phyloP scores from a whole-genome alignment of 2,113 vertebrate species.

The Harpagus bidentatus region DNA sequence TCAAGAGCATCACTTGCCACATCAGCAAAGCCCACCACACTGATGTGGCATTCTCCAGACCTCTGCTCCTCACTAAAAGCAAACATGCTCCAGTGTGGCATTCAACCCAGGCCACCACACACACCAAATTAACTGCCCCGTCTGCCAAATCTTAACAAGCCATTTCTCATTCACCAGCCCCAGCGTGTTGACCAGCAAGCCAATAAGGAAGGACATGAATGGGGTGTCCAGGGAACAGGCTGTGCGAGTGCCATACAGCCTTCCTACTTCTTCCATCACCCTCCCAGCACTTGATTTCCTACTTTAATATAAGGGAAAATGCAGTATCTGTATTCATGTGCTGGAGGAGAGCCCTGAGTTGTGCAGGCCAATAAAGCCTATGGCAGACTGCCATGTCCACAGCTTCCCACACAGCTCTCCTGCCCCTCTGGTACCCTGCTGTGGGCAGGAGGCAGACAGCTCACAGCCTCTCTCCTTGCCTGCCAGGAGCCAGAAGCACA shows the following conservation, averaged over 20 bases:
- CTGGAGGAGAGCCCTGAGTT: fast-evolving
- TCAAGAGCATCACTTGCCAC: neutral
- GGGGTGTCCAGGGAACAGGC: neutral
- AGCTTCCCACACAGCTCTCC: neutral
- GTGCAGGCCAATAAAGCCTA: neutral
- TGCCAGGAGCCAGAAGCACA: neutral
- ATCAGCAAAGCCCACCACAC: neutral
- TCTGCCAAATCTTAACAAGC: neutral
- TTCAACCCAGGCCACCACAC: neutral
- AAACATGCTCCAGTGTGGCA: fast-evolving
- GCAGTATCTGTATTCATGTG: neutral
- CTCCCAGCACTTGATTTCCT: neutral
- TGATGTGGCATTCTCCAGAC: neutral
- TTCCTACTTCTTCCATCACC: neutral
- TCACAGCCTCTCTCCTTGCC: neutral
- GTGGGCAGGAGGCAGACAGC: neutral
- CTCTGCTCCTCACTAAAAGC: neutral
- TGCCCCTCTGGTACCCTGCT: too few species aligned
- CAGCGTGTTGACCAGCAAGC: neutral
- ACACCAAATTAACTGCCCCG: neutral
- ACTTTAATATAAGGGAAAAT: neutral
- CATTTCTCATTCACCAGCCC: neutral
- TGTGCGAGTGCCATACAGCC: neutral
- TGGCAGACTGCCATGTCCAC: neutral
- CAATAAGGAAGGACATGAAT: neutral